Conservation (phyloP, 2,888 invertebrate genomes). For the Phyto melanocephala region DNA sequence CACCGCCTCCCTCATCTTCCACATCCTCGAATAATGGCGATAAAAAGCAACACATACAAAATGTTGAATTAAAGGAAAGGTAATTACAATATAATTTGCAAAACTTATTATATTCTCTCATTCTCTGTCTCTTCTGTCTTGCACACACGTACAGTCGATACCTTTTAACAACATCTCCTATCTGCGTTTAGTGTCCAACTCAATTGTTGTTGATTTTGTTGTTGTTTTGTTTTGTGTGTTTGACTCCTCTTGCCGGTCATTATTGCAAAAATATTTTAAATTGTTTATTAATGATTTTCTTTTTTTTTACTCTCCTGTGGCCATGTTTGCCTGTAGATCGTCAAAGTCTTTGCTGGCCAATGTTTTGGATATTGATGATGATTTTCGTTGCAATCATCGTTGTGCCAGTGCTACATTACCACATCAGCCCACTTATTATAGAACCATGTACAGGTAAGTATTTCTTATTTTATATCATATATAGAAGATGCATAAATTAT, state of each 20-base stretch:
- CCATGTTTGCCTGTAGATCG: constrained; percentile 80
- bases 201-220: constrained; percentile 3
- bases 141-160: background rate
- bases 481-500: too few species aligned
- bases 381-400: constrained; percentile 90
- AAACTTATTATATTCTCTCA: background rate
- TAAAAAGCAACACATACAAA: constrained; percentile 83
- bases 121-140: background rate
- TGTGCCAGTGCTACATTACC: constrained; percentile 80
- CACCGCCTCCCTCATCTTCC: constrained; percentile 81
- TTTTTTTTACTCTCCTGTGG: constrained; percentile 14
- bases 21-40: constrained; percentile 81
- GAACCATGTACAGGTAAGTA: constrained; percentile 83
- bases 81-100: constrained; percentile 67
- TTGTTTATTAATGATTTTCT: constrained; percentile 1
- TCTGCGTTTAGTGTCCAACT: background rate
- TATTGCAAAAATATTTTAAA: background rate
- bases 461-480: too few species aligned
- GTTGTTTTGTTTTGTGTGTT: background rate
- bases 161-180: background rate
- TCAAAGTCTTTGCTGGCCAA: constrained; percentile 97
- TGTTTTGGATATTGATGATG: constrained; percentile 97
- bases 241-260: background rate
- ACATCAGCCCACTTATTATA: constrained; percentile 83
- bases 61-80: constrained; percentile 91